These are phyloP conservation scores for Melanophora roralis DNA, from an alignment of 2,888 invertebrate genomes.

Conservation along the genomic window DNA sequence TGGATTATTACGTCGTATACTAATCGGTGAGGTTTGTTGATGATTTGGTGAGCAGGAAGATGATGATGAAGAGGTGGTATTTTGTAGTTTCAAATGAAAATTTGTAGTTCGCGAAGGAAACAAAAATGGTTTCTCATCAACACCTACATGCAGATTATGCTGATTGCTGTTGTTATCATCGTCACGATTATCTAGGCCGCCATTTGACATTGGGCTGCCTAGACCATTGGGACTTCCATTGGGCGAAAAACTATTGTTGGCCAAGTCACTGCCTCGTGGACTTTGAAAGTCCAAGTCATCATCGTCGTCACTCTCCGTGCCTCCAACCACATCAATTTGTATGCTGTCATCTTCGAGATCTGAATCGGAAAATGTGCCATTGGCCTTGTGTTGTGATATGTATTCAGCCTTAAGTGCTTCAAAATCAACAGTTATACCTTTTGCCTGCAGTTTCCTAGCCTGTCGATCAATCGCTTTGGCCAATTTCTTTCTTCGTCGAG, in stretches of 20 bases:
- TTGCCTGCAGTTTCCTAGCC: slow-evolving; percentile 93
- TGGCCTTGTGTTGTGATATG: slow-evolving; percentile 84
- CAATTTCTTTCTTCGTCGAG: slow-evolving; percentile 92
- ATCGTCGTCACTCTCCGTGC: slow-evolving; percentile 84
- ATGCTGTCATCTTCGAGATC: slow-evolving; percentile 83
- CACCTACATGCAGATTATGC: slow-evolving; percentile 45
- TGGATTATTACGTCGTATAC: slow-evolving; percentile 82
- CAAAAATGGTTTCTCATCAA: slow-evolving; percentile 58
- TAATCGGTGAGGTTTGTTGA: slow-evolving; percentile 79
- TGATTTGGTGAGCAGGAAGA: slow-evolving; percentile 69
- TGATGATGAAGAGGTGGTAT: slow-evolving; percentile 63
- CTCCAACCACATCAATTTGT: slow-evolving; percentile 92
- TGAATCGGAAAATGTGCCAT: slow-evolving; percentile 81
- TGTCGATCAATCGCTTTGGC: slow-evolving; percentile 94
- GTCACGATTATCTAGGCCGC: slow-evolving; percentile 61
- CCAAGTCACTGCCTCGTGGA: slow-evolving; percentile 70
- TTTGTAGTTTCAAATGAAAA: slow-evolving; percentile 64
- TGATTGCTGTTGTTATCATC: slow-evolving; percentile 60
- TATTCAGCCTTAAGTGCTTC: slow-evolving; percentile 91
- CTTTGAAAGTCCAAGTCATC: slow-evolving; percentile 79
- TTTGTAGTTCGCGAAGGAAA: slow-evolving; percentile 65
- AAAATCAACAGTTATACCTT: slow-evolving; percentile 92
- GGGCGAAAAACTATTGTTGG: slow-evolving; percentile 67
- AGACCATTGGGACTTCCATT: slow-evolving; percentile 67
- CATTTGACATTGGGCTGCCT: slow-evolving; percentile 66